Percentiles rank a stretch among this genome's conserved stretches.
Evolutionary conservation across 2,888 invertebrate genomes (phyloP).

Genomic region (Belgica antarctica): DNA sequence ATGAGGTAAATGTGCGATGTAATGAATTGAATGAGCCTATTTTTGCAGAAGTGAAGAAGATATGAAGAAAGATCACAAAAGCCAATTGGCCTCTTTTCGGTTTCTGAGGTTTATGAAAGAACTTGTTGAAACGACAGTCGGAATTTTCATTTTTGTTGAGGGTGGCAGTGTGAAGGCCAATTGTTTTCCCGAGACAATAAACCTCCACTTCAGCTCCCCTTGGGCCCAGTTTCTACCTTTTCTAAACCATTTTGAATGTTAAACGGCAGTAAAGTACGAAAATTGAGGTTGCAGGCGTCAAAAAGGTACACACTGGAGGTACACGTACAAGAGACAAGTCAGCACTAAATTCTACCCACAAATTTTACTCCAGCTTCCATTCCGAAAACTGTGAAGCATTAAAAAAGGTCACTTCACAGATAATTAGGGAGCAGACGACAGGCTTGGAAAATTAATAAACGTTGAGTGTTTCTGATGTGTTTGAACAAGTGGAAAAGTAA

Average conservation of each 20-base stretch:
- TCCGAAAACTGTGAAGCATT: slow-evolving; percentile 12
- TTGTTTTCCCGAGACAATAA: background rate
- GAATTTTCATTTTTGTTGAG: slow-evolving; percentile 10
- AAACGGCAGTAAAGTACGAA: slow-evolving; percentile 21
- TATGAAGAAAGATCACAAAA: slow-evolving; percentile 21
- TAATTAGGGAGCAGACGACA: slow-evolving; percentile 36
- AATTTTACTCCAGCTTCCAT: background rate
- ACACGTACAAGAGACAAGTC: background rate
- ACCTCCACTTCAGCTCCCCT: background rate
- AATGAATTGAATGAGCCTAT: slow-evolving; percentile 42
- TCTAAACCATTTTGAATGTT: slow-evolving; percentile 17
- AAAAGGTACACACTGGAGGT: slow-evolving; percentile 18
- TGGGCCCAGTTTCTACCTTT: background rate
- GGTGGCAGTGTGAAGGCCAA: background rate
- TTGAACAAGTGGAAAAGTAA: slow-evolving; percentile 41
- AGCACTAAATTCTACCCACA: slow-evolving; percentile 18
- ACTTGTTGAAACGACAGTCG: slow-evolving; percentile 24
- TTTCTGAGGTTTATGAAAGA: slow-evolving; percentile 21
- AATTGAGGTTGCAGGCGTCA: slow-evolving; percentile 21
- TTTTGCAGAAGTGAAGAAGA: too few relatives aligned
- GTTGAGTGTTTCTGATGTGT: slow-evolving; percentile 42
- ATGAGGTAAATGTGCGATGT: slow-evolving; percentile 35
- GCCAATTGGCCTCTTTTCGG: slow-evolving; percentile 33
- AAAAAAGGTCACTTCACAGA: slow-evolving; percentile 44
- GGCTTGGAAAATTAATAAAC: slow-evolving; percentile 41